Conservation (phyloP, 2,113 vertebrate genomes). For the Barnardius zonarius region DNA sequence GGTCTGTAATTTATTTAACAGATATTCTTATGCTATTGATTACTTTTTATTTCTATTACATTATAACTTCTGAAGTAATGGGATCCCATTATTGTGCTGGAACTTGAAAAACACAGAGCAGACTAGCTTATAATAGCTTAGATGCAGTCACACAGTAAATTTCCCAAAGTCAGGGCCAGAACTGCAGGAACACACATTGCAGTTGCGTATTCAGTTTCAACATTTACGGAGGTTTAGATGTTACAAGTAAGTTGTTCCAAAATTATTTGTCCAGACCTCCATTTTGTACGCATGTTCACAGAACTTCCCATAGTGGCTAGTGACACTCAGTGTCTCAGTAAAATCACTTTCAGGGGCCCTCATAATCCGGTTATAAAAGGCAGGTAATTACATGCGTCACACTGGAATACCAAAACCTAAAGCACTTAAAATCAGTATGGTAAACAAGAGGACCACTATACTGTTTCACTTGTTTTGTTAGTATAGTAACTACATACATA, state of each 20-base stretch:
- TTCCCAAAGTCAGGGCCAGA: background rate
- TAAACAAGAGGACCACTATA: background rate
- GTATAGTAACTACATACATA: background rate
- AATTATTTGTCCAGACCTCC: background rate
- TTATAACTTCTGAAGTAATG: background rate
- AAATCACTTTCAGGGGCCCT: background rate
- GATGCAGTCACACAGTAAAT: background rate
- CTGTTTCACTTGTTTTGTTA: background rate
- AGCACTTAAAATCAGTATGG: background rate
- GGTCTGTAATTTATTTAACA: background rate
- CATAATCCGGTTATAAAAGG: background rate
- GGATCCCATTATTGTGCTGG: background rate
- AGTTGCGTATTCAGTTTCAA: background rate
- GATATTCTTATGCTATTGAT: background rate
- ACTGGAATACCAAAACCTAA: background rate
- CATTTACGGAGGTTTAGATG: background rate
- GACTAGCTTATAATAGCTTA: background rate
- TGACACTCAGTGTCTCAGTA: background rate
- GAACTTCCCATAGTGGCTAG: background rate
- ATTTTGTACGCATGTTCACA: background rate
- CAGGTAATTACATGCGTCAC: background rate
- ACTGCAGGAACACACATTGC: background rate
- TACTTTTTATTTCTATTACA: background rate
- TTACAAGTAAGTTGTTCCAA: background rate
- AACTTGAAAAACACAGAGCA: background rate